Conservation (phyloP, 2,113 vertebrate genomes). For the Ciconia stormi region DNA sequence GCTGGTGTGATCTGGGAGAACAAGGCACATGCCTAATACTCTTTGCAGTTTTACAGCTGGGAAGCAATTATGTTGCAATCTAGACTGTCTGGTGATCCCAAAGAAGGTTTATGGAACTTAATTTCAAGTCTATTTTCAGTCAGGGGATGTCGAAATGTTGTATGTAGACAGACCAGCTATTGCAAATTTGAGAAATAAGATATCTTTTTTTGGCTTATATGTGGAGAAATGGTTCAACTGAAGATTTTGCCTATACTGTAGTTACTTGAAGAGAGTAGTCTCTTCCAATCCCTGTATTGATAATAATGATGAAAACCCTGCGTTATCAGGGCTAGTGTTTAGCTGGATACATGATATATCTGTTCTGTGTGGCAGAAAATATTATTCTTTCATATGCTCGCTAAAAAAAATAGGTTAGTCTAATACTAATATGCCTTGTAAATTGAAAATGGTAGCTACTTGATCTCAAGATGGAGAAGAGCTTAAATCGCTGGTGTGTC, state of each 20-base stretch:
- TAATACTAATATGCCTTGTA: background rate
- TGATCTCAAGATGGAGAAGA: background rate
- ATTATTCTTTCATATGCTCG: background rate
- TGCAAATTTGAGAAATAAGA: background rate
- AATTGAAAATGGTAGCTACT: background rate
- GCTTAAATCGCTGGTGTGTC: background rate
- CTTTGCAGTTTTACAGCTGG: background rate
- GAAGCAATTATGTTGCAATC: background rate
- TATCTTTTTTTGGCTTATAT: background rate
- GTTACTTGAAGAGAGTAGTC: background rate
- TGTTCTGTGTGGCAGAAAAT: background rate
- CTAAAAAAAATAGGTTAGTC: background rate
- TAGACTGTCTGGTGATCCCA: background rate
- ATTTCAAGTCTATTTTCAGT: background rate
- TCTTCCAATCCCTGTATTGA: background rate
- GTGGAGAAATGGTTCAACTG: background rate
- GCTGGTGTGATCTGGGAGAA: background rate
- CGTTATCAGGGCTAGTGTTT: background rate
- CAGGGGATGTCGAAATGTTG: background rate
- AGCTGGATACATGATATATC: background rate
- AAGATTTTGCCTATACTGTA: background rate
- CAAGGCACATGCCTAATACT: background rate
- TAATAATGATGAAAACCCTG: background rate
- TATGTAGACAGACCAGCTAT: background rate
- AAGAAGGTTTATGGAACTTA: background rate